A percentile compares a stretch with the other conserved stretches of the same genome.
Evolutionary conservation across 2,113 vertebrate species (phyloP).

Genomic region (Coturnix japonica): DNA sequence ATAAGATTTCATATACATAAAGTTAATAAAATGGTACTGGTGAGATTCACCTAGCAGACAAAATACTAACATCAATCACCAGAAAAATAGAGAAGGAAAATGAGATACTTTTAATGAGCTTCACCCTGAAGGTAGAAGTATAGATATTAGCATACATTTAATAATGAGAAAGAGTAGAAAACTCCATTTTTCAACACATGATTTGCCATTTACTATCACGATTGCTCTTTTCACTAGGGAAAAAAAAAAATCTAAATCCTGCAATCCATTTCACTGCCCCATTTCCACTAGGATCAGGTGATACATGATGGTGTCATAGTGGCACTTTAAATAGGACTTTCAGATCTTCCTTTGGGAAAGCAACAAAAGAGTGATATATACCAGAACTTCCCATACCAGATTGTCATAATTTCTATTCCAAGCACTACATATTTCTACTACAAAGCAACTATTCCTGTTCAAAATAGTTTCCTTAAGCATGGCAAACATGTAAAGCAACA

Average conservation of each 20-base stretch:
- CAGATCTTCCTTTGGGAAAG: neutral
- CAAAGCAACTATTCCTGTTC: neutral
- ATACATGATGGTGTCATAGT: neutral
- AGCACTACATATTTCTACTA: neutral
- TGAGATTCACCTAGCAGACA: neutral
- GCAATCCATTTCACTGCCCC: neutral
- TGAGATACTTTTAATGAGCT: neutral
- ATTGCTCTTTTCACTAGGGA: neutral
- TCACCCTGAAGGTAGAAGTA: neutral
- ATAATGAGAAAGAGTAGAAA: neutral
- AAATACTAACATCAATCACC: neutral
- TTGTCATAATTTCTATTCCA: neutral
- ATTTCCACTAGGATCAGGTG: neutral
- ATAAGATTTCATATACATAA: neutral
- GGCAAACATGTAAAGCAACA: neutral
- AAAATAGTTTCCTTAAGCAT: neutral
- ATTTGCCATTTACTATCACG: neutral
- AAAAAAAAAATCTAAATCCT: accelerated
- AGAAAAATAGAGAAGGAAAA: neutral
- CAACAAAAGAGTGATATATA: neutral
- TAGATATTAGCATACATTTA: neutral
- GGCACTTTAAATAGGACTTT: neutral
- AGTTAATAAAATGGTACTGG: neutral
- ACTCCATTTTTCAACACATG: neutral
- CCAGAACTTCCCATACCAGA: neutral